A percentile compares a stretch with the other conserved stretches of the same genome.
Evolutionary conservation across 2,888 invertebrate genomes (phyloP).

Genomic region (Drosophila rellima): DNA sequence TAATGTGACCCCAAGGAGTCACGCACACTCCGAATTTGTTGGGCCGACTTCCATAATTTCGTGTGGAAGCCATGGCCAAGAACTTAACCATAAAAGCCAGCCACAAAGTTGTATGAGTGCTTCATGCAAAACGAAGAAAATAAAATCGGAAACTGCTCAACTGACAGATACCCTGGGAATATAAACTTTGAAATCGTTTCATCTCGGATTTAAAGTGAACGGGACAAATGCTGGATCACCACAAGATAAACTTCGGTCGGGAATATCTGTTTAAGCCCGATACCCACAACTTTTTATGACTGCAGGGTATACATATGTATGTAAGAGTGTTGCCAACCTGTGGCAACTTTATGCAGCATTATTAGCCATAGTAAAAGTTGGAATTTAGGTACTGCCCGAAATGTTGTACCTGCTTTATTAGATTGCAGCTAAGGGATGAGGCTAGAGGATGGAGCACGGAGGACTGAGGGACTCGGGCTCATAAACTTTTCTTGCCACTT

Average conservation of each 20-base stretch:
- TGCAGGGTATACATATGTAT: constrained; percentile 11
- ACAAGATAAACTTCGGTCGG: neutral
- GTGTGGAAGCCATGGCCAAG: constrained; percentile 40
- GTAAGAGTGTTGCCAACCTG: constrained; percentile 62
- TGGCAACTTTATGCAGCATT: constrained; percentile 72
- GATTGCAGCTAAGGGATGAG: constrained; percentile 52
- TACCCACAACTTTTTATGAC: neutral
- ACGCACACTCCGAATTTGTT: constrained; percentile 58
- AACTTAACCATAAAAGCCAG: constrained; percentile 52
- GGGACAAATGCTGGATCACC: neutral
- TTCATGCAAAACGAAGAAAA: constrained; percentile 38
- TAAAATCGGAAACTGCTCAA: neutral
- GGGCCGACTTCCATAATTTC: constrained; percentile 62
- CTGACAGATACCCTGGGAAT: constrained; percentile 7
- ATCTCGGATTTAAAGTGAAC: neutral
- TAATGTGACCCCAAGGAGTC: constrained; percentile 78
- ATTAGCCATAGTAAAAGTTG: constrained; percentile 78
- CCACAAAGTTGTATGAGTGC: constrained; percentile 56
- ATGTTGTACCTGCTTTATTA: constrained; percentile 72
- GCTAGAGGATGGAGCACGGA: constrained; percentile 4
- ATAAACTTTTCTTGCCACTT: constrained; percentile 71
- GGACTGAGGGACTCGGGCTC: constrained; percentile 41
- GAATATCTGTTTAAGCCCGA: neutral
- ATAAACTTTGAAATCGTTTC: neutral
- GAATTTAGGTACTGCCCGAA: constrained; percentile 61